Base-by-base conservation (phyloP, 2,113 vertebrate species). In the Saccopteryx bilineata region DNA sequence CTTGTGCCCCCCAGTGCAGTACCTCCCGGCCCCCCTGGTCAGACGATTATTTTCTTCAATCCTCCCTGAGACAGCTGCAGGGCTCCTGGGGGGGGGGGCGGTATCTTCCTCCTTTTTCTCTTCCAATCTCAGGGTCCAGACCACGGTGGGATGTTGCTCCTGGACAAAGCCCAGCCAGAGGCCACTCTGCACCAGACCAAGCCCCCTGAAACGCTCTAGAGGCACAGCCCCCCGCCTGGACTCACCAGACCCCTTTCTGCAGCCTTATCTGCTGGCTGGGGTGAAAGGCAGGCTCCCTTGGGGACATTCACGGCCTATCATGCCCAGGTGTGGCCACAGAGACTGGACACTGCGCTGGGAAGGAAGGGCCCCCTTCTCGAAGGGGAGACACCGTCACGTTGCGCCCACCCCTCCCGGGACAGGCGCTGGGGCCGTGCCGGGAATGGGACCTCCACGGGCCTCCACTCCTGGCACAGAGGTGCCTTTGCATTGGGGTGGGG, bases 1-100 rank as follows among this genome's bases (percentile, higher is more conserved):
- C 1, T 5, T 5, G 15, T 46, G 84, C 7, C 28, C 72, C 68
- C 1, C 48, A 0, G 8, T 0, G 23, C 39, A 23, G 23, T 5
- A 0, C 3, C 18, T 75, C 58, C 80, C 0, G 1, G 78, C 17
- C 5, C 0, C 58, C 31, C 28, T 3, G 68, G 28, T 23, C 68
- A 63, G 46, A 1, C 24, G 31, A 17, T 10, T 18, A 52, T 19
- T 60, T 12, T 12, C 69, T n/a, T n/a, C 18, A 18, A 28, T 13
- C 9, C 39, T 75, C 87, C 72, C 60, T 2, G 24, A 24, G n/a
- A 56, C 23, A 31, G 8, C 75, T 31, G 61, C 61, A 58, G 50
- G 52, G 13, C 26, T 58, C 24, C 52, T 8, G 24, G 14, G 68
- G 68, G 10, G 15, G 19, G 31, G 2, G 0, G 7, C 15, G 58